Evolutionary conservation across 2,113 vertebrate genomes (phyloP).

Genomic region (Menidia beryllina): DNA sequence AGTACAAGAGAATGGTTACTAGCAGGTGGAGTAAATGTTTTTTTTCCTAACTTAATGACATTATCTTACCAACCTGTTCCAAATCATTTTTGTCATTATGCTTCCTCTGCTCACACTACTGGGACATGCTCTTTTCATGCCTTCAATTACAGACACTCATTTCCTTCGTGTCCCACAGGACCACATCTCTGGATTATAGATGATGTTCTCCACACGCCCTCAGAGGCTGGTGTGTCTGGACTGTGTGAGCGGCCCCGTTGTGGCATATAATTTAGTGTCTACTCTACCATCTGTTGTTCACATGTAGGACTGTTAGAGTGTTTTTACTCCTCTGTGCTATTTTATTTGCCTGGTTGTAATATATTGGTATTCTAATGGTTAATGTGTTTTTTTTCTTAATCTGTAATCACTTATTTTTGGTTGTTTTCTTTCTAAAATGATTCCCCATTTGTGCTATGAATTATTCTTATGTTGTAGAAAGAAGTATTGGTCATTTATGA

Average conservation of each 20-base stretch:
- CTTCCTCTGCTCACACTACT: conserved; percentile 61
- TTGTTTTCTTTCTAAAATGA: conserved; percentile 23
- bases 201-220: conserved; percentile 50
- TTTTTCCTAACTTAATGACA: conserved; percentile 43
- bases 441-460: neutral
- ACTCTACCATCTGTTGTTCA: conserved; percentile 18
- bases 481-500: neutral
- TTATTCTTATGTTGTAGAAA: conserved; percentile 6
- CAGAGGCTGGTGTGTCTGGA: conserved; percentile 46
- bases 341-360: neutral
- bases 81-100: conserved; percentile 41
- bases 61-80: conserved; percentile 43
- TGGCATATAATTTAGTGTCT: conserved; percentile 37
- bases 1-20: conserved; percentile 26
- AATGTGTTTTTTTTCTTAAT: neutral
- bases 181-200: conserved; percentile 69
- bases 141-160: conserved; percentile 68
- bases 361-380: too few species aligned
- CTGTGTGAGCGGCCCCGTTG: conserved; percentile 28
- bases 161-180: conserved; percentile 64
- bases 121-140: conserved; percentile 55
- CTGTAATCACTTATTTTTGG: conserved; percentile 15
- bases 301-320: conserved; percentile 25
- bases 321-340: conserved; percentile 30
- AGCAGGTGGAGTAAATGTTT: conserved; percentile 12